Evolutionary conservation across 1,140 invertebrate genomes (phyloP), one percentile per base, ranked within the genome.

Genomic region (Odontomachus brunneus): DNA sequence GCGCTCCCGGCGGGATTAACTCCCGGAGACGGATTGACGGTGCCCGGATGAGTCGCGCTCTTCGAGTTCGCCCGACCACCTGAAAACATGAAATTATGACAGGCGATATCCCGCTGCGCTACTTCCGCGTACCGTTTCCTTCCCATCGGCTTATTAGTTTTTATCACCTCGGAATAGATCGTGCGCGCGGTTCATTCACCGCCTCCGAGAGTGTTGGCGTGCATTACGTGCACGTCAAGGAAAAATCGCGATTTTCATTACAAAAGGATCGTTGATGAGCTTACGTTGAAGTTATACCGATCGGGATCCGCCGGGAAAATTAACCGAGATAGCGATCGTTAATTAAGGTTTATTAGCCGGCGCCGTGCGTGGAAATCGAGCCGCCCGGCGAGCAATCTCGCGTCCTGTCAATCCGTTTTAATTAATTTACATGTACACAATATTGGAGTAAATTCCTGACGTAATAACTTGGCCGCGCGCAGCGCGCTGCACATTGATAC

Each of bases 1-100:
- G 63, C 85, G 86, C 74, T 87, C 88, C 38, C 76, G 38, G 63
- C 17, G 48, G 83, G 88, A 89, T 89, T 89, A 87, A 87, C 88
- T 83, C 80, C 2, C 62, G 67, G 83, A 89, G 88, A 89, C 80
- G 88, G 80, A 89, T 89, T 83, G 85, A 67, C 75, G 53, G 29
- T 85, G 33, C 76, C 55, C 71, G 63, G 69, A 24, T 72, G 53
- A 75, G 7, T 82, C 63, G 38, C 75, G 67, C 63, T 26, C 22
- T 38, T 60, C 62, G 75, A 69, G 51, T 53, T 24, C 53, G 51
- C 53, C 82, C 29, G 44, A 84, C 48, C 71, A 48, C 48, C 72
- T 69, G 59, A 88, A 87, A 86, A 85, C 78, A 88, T 84, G 71
- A 83, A 85, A 88, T 62, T 86, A 76, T 62, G 62, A 87, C 83